Evolutionary conservation across 2,797 vertebrate species (phyloP).

Genomic region (Falco novaeseelandiae): DNA sequence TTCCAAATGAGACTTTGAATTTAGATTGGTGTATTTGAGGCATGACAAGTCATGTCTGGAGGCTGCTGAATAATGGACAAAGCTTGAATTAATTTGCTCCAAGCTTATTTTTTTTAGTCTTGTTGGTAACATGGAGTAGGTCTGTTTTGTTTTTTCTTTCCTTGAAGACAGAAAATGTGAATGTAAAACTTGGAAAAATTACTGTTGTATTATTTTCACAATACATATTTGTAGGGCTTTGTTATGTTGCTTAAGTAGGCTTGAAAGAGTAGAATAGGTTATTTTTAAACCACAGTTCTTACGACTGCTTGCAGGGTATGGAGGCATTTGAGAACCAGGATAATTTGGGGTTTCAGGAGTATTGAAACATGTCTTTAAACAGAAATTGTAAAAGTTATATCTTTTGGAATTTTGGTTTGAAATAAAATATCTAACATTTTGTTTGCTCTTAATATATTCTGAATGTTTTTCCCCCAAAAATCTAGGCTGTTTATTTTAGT

Average conservation of each 20-base stretch:
- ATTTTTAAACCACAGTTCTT: not conserved
- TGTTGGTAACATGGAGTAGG: not conserved
- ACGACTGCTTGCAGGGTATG: not conserved
- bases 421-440: not conserved
- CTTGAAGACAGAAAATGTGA: not conserved
- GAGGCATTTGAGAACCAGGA: not conserved
- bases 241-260: not conserved
- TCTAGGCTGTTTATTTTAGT: not conserved
- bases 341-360: not conserved
- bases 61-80: not conserved
- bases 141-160: not conserved
- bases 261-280: not conserved
- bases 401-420: not conserved
- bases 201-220: not conserved
- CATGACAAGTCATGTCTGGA: not conserved
- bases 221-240: not conserved
- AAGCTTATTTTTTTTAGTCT: not conserved
- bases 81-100: not conserved
- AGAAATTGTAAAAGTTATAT: not conserved
- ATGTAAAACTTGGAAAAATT: not conserved
- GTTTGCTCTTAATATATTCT: not conserved
- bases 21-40: not conserved
- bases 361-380: not conserved
- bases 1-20: not conserved
- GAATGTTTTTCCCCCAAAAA: not conserved